These are phyloP conservation scores for Zosterops pallidus DNA, from an alignment of 2,113 vertebrate species.

Conservation along the genomic window DNA sequence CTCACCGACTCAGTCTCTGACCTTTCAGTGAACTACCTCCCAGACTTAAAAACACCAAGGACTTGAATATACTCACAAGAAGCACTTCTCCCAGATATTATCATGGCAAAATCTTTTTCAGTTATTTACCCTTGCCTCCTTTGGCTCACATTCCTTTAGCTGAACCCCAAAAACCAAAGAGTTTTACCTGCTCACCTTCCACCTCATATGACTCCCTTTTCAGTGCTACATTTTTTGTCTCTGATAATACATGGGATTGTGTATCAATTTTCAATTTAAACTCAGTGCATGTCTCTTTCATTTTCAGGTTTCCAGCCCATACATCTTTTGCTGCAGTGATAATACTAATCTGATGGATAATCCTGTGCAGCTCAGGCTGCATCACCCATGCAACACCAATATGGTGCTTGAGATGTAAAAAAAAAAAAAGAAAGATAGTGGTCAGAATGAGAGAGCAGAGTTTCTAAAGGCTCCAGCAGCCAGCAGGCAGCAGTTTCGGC, in stretches of 20 bases:
- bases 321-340: not conserved
- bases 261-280: not conserved
- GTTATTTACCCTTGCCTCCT: not conserved
- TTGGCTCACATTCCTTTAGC: not conserved
- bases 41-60: not conserved
- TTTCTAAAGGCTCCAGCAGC: too few relatives aligned
- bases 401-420: not conserved
- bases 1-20: not conserved
- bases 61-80: not conserved
- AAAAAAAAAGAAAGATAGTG: too few relatives aligned
- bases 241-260: not conserved
- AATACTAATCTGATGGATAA: not conserved
- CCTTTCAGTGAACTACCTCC: slow-evolving; percentile 27
- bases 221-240: not conserved
- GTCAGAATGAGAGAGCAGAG: too few relatives aligned
- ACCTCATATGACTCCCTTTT: not conserved
- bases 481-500: not conserved
- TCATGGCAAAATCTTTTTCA: not conserved
- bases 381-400: fast-evolving
- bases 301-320: not conserved
- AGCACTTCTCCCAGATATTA: not conserved
- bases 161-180: not conserved
- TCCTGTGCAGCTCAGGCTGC: not conserved
- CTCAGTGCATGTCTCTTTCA: not conserved
- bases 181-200: not conserved